Base-by-base conservation (phyloP, 2,888 invertebrate species). In the Cerastis rubricosa region DNA sequence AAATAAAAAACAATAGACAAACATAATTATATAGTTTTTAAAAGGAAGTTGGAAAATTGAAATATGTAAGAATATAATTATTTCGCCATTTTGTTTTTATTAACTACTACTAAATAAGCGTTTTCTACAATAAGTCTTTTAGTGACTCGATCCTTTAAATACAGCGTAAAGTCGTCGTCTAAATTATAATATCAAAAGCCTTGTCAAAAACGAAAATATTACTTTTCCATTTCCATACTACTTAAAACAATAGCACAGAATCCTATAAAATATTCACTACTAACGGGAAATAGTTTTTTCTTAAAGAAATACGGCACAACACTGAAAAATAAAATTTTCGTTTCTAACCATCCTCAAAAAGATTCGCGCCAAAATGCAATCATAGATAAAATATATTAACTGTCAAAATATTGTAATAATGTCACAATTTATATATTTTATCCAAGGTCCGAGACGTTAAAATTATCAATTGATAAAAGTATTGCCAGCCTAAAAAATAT, bases 61-160 rank as follows among this genome's bases (percentile, higher is more conserved):
- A 71, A 47, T 25, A 54, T n/a, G 14, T n/a, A 40, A 65, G 59
- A 64, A 35, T 43, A 72, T 64, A n/a, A n/a, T n/a, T n/a, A 68
- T 71, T 57, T 51, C 47, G 68, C 68, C 77, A 74, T 86, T 76
- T 86, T 78, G 65, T 78, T 81, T 86, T 71, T 29, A 76, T 73
- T 40, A 77, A 43, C 81, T 88, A 88, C 66, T 19, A 75, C 83
- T 89, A 82, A 85, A 47, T 89, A 90, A 90, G 89, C 90, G 88
- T 90, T 85, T 87, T 89, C 85, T 87, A 87, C 84, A 83, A 76
- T 80, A 86, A 87, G 78, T 80, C 66, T 85, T 71, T 54, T 72
- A 83, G 90, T 88, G 89, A 87, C 89, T 93, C 94, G 83, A 85
- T 94, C 94, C 94, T 78, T 91, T 88, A 75, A 88, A 76, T 78